Evolutionary conservation across 2,113 vertebrate genomes (phyloP).

Genomic region (Microtus pennsylvanicus): DNA sequence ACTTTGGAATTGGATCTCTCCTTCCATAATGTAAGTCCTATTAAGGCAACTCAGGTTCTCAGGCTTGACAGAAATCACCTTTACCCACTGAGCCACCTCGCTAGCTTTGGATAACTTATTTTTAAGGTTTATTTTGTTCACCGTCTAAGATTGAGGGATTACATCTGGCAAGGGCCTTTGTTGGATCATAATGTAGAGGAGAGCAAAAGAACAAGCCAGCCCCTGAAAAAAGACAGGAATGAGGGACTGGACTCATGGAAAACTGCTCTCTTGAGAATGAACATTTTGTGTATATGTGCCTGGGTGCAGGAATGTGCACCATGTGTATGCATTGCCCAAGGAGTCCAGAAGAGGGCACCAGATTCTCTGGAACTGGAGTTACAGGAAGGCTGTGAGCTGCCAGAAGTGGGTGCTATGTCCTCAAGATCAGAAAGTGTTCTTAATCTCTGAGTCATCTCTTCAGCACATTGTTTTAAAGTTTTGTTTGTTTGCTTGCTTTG

Average conservation of each 20-base stretch:
- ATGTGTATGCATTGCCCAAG: not conserved
- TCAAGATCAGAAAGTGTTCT: not conserved
- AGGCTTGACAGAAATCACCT: not conserved
- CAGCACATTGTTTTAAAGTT: not conserved
- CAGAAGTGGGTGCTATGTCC: not conserved
- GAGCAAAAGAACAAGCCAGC: not conserved
- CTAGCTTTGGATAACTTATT: not conserved
- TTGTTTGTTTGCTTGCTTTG: not conserved
- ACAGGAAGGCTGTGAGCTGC: not conserved
- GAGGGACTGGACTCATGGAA: not conserved
- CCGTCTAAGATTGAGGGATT: not conserved
- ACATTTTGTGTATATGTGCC: not conserved
- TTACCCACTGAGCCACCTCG: not conserved
- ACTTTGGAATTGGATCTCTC: not conserved
- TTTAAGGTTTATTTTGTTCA: not conserved
- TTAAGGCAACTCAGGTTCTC: too few relatives aligned
- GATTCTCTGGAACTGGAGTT: not conserved
- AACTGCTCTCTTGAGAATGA: not conserved
- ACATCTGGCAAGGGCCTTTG: not conserved
- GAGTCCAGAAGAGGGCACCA: not conserved
- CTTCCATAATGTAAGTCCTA: not conserved
- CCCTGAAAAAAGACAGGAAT: not conserved
- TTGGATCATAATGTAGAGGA: not conserved
- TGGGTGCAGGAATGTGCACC: not conserved
- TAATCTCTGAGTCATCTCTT: not conserved